Base-by-base conservation (phyloP, 2,888 invertebrate genomes). In the Polietes domitor region DNA sequence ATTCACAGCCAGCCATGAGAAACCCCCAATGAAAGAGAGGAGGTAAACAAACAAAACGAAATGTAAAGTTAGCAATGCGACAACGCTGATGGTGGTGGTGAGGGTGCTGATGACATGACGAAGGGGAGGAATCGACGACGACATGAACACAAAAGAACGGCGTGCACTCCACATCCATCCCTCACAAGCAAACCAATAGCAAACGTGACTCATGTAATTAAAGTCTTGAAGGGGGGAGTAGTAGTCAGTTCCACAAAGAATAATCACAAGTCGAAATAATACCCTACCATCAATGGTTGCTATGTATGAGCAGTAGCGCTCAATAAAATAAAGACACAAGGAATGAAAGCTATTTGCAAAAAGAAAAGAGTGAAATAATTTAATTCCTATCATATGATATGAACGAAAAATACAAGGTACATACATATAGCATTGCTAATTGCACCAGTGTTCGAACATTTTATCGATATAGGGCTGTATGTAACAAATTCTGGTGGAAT, bases 201-300 rank as follows among this genome's bases (percentile, higher is more conserved):
- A 58, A 58, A 73, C 41, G 41, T 73, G 73, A 73, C 55, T 73
- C 73, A 73, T 73, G 32, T 58, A 37, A 73, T 73, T 73, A 58
- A 58, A 32, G 47, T 4, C 15, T 2, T 4, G 28, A 21, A 55
- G 26, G 47, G 47, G 26, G 47, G 47, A n/a, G 47, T 47, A 47
- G 47, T 12, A 9, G 47, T 12, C n/a, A 7, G 37, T 53, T 55
- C 37, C 21, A 73, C 58, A 73, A 24, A 37, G 41, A 55, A 73
- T 2, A 37, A 58, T 1, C 6, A 63, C 17, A 50, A 10, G 19
- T 12, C 21, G 2, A 26, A 47, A 32, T 17, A 53, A 37, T 65
- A 32, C 47, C n/a, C 15, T 47, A 7, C 4, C n/a, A 47, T 47
- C n/a, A 47, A 4, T 47, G n/a, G 6, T n/a, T 47, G 9, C 32